phyloP scores from a whole-genome alignment of 2,888 invertebrate species.

The Synanthedon myopaeformis region DNA sequence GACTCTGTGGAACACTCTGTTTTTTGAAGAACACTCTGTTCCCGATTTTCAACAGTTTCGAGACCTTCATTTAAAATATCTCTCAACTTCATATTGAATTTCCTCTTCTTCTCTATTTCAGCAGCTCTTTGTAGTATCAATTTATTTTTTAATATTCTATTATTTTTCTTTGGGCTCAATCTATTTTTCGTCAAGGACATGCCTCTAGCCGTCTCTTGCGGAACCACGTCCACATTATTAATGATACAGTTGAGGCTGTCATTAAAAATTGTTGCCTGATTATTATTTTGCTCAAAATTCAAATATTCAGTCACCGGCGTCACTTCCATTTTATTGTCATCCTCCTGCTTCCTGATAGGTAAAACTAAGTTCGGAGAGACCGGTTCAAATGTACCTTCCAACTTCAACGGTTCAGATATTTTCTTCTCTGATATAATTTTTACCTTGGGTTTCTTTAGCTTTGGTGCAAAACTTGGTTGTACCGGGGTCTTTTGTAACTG shows the following conservation, averaged over 20 bases:
- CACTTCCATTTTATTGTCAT: constrained; percentile 1
- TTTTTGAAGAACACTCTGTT: neutral
- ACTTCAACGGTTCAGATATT: constrained; percentile 26
- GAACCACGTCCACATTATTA: neutral
- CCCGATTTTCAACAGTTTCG: constrained; percentile 9
- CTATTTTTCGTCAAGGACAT: constrained; percentile 6
- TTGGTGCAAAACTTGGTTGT: neutral
- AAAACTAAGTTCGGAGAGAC: constrained; percentile 33
- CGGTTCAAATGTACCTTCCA: constrained; percentile 28
- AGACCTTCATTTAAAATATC: constrained; percentile 47
- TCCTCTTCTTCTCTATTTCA: constrained; percentile 48
- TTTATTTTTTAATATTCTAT: constrained; percentile 14
- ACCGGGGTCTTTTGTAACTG: neutral
- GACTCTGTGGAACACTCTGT: constrained; percentile 1
- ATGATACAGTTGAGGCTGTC: neutral
- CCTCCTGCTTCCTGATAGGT: constrained; percentile 18
- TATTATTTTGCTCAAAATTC: neutral
- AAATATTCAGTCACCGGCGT: neutral
- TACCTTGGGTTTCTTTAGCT: constrained; percentile 19
- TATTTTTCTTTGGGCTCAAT: neutral
- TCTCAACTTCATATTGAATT: constrained; percentile 52
- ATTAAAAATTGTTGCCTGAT: neutral
- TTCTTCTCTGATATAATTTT: constrained; percentile 46
- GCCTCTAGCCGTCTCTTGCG: neutral
- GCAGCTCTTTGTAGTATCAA: constrained; percentile 44